Percentiles rank a stretch among this genome's conserved stretches.
These are phyloP conservation scores for Leptocoma aspasia DNA, from an alignment of 2,113 vertebrate genomes.

Conservation along the genomic window DNA sequence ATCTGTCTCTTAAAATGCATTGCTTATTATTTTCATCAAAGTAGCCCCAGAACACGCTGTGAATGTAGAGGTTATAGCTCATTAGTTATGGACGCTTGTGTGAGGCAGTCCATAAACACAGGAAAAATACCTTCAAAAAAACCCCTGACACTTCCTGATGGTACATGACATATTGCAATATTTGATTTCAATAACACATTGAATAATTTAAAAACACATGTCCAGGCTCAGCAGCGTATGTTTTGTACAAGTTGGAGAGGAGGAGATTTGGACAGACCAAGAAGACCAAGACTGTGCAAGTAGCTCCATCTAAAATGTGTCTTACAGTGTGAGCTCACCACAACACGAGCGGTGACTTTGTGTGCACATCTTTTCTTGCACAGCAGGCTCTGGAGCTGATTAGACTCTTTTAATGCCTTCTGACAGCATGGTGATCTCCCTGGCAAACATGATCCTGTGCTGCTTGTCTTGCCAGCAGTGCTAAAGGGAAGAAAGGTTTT, in stretches of 20 bases:
- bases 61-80: background rate
- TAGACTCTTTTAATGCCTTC: background rate
- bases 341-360: rapidly evolving
- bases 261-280: background rate
- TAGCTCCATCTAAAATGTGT: background rate
- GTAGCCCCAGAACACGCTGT: background rate
- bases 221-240: rapidly evolving
- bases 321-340: background rate
- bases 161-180: background rate
- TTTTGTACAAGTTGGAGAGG: background rate
- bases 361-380: background rate
- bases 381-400: background rate
- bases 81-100: background rate
- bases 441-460: background rate
- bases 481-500: background rate
- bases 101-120: background rate
- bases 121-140: background rate
- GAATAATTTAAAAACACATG: background rate
- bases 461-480: background rate
- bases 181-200: background rate
- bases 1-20: background rate
- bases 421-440: background rate
- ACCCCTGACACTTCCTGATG: background rate
- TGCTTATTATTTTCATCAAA: background rate
- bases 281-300: background rate